Base-by-base conservation (phyloP, 2,797 vertebrate genomes). In the Limnodromus scolopaceus region DNA sequence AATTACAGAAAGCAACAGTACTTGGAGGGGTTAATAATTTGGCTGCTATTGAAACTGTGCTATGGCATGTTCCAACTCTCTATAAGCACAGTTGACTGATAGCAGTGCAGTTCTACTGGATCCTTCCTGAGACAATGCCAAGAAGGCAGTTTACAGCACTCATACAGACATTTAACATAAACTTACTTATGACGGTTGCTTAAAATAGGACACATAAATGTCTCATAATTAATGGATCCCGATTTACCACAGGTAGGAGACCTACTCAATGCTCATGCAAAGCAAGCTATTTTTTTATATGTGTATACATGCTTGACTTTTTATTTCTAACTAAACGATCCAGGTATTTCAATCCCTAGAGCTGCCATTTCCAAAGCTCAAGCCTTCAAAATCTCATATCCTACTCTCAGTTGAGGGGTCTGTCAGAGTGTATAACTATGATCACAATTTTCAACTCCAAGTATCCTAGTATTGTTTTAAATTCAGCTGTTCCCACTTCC, bases 221-320 rank as follows among this genome's bases (percentile, higher is more conserved):
- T 11, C 55, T 77, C 43, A 48, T 78, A 46, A 78, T 64, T 45
- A 83, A 27, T n/a, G 19, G 13, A 46, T 54, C 11, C 38, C 49
- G 28, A 53, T 70, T 77, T 77, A 80, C 25, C 20, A 46, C 23
- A 43, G 68, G 9, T 16, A 58, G 38, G 28, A 76, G 41, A 66
- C 9, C 18, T 57, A 38, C 13, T 43, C 28, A 39, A 13, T 1
- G 4, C 5, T 74, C 18, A 43, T 70, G 46, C 18, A 72, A 63
- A 88, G 34, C 13, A 61, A 80, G 10, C 6, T 60, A 15, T 1
- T 5, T 39, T 84, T 76, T 55, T 12, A 65, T 23, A 10, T 1
- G 0, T 13, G 27, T 15, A 66, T 15, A 16, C 9, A 39, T 0
- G 0, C 6, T 63, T 48, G 15, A 24, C 5, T 36, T n/a, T n/a